phyloP scores from a whole-genome alignment of 2,113 vertebrate species.

The Phalacrocorax brasilianus region DNA sequence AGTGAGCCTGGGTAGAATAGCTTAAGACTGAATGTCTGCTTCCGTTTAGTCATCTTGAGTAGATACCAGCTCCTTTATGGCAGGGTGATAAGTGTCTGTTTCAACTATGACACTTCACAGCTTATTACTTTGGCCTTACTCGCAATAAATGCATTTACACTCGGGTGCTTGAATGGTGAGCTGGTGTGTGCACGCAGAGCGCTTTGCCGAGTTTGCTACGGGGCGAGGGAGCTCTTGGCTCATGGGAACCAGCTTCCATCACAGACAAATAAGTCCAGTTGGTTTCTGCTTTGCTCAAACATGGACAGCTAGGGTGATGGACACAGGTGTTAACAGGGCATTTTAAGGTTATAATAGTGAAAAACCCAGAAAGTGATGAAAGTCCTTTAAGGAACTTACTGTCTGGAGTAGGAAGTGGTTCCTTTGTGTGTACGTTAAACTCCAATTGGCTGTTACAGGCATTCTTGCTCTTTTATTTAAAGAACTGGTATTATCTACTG shows the following conservation, averaged over 20 bases:
- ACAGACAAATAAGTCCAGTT: not conserved
- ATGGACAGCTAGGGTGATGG: accelerated
- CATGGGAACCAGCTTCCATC: too few relatives aligned
- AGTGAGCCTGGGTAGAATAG: not conserved
- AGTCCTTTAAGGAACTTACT: not conserved
- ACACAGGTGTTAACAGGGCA: accelerated
- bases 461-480: not conserved
- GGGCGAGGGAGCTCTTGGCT: not conserved
- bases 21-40: not conserved
- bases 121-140: accelerated
- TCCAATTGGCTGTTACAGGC: not conserved
- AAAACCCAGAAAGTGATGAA: accelerated
- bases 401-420: not conserved
- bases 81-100: not conserved
- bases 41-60: accelerated
- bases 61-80: not conserved
- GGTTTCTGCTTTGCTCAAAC: not conserved
- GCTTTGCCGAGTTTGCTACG: not conserved
- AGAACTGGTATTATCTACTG: not conserved
- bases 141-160: accelerated
- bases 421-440: accelerated
- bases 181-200: accelerated
- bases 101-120: not conserved
- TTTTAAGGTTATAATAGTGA: not conserved
- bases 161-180: not conserved